Conservation (phyloP, 1,140 invertebrate species). For the Drosophila ohnishii region DNA sequence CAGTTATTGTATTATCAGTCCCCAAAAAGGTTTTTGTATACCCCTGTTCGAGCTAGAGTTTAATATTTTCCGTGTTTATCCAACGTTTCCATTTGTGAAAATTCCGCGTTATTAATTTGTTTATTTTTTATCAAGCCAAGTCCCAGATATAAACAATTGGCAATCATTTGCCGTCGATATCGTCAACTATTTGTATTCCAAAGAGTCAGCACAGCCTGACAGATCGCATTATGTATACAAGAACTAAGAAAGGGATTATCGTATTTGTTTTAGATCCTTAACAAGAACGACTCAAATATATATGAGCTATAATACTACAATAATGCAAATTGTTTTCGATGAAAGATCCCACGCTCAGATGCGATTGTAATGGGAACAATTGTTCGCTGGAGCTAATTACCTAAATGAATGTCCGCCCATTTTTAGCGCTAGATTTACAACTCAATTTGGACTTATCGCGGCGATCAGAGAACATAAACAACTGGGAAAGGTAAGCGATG, state of each 20-base stretch:
- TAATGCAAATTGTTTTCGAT: slow-evolving; percentile 13
- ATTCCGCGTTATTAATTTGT: slow-evolving; percentile 32
- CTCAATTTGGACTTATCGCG: slow-evolving; percentile 61
- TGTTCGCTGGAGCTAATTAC: slow-evolving; percentile 60
- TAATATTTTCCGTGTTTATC: slow-evolving; percentile 20
- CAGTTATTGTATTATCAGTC: slow-evolving; percentile 20
- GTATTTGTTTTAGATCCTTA: slow-evolving; percentile 1
- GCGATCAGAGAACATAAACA: slow-evolving; percentile 66
- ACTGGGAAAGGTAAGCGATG: slow-evolving; percentile 55
- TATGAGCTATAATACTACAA: slow-evolving; percentile 6
- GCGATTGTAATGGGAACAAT: slow-evolving; percentile 47
- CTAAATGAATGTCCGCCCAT: slow-evolving; percentile 76
- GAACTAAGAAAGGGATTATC: slow-evolving; percentile 1
- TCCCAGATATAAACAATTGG: slow-evolving; percentile 7
- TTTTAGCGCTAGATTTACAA: slow-evolving; percentile 76
- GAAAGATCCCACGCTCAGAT: slow-evolving; percentile 31
- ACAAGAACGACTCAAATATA: slow-evolving; percentile 11
- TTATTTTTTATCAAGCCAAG: slow-evolving; percentile 22
- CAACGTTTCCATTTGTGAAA: slow-evolving; percentile 30
- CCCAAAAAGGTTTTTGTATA: slow-evolving; percentile 20
- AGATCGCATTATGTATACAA: slow-evolving; percentile 26
- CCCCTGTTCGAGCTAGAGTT: slow-evolving; percentile 3
- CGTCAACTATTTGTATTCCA: background rate
- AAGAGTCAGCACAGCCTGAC: background rate
- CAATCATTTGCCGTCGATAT: slow-evolving; percentile 31